Conservation (phyloP, 2,113 vertebrate species). For the Rhizomys pruinosus region DNA sequence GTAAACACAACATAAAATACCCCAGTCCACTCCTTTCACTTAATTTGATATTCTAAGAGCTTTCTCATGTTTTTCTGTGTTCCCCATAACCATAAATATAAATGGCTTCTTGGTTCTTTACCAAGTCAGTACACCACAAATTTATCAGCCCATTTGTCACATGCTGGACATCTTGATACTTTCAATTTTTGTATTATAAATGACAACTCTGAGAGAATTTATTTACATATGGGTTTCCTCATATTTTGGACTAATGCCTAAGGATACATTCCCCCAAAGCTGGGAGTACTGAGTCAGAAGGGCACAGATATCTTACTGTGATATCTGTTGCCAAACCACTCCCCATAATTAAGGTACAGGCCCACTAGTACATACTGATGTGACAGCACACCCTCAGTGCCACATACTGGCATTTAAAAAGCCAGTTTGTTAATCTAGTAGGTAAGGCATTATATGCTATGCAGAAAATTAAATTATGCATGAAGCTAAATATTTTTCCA, state of each 20-base stretch:
- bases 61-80: background rate
- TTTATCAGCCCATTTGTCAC: background rate
- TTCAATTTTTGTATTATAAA: conserved; percentile 10
- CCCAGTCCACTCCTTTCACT: background rate
- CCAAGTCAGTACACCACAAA: background rate
- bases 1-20: background rate
- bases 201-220: background rate
- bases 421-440: background rate
- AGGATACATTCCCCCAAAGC: conserved; percentile 28
- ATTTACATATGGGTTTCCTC: conserved; percentile 24
- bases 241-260: conserved; percentile 52
- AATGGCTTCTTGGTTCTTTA: background rate
- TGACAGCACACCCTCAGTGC: background rate
- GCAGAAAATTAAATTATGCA: background rate
- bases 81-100: background rate
- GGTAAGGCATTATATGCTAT: background rate
- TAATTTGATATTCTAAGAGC: background rate
- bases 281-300: conserved; percentile 26
- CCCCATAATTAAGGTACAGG: background rate
- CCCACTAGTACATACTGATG: background rate
- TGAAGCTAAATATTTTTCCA: background rate
- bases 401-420: background rate
- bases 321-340: background rate
- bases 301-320: conserved; percentile 13
- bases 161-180: background rate